Evolutionary conservation across 2,113 vertebrate species (phyloP), one percentile per base, ranked within the genome.

Genomic region (Egretta garzetta): DNA sequence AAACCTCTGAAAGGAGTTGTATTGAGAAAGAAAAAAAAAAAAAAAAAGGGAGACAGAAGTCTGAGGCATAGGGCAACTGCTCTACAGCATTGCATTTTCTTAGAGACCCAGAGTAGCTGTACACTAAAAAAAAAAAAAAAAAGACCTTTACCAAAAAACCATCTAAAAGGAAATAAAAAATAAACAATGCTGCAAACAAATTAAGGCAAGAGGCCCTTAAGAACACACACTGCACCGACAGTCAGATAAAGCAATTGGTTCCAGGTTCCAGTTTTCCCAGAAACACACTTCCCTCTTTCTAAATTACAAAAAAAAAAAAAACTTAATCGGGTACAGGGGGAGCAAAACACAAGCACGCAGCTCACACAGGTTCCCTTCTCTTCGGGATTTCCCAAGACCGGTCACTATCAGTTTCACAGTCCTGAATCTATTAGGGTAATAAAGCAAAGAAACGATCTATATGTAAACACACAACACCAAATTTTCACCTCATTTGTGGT

Each of bases 41-140:
- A 28, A 28, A 39, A 53, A 27, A 47, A 27, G n/a, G 21, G 4
- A 80, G n/a, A 56, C 24, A 93, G 21, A 83, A 93, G 15, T 56
- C 52, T 30, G 15, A 26, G 30, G 13, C 24, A 10, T 13, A 58
- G 77, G 27, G 52, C 32, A 74, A 70, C 9, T 56, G 24, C 18
- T 60, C 33, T 39, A 12, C 0, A 0, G 23, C 41, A 33, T 1
- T 18, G 19, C 37, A 49, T 56, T 43, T 37, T n/a, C 4, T 24
- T 16, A 49, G 8, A 74, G 68, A 66, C 47, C 13, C 0, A 0
- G 20, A 33, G 9, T 0, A 30, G 26, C 0, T 6, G 6, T 16
- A n/a, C 49, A 35, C 20, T 10, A 22, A 87, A 56, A 11, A 26
- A 87, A 53, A 32, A 71, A 11, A 22, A 87, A 56, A 11, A 26